phyloP scores from a whole-genome alignment of 2,797 vertebrate genomes.

The Artibeus jamaicensis region DNA sequence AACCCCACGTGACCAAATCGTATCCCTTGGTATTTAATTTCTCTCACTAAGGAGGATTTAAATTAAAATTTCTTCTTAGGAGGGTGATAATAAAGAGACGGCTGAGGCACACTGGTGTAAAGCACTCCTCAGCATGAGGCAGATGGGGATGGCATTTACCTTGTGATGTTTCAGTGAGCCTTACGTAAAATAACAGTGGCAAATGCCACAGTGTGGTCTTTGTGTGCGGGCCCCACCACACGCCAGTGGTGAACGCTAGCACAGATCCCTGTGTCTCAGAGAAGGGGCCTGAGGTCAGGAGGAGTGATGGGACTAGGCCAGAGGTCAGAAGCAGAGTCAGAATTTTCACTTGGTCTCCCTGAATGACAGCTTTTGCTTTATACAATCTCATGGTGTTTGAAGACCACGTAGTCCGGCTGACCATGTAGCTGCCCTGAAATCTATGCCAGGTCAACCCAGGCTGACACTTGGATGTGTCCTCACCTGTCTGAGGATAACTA shows the following conservation, averaged over 20 bases:
- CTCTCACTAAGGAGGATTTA: slow-evolving; percentile 15
- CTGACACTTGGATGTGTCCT: neutral
- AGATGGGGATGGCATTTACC: neutral
- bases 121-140: neutral
- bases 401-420: fast-evolving
- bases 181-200: neutral
- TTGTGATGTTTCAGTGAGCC: neutral
- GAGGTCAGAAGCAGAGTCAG: neutral
- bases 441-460: neutral
- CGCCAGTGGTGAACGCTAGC: fast-evolving
- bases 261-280: neutral
- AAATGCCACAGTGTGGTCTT: no score
- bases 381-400: fast-evolving
- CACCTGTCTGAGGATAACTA: neutral
- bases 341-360: no score
- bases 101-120: neutral
- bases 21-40: neutral
- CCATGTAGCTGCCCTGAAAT: neutral
- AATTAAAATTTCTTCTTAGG: slow-evolving; percentile 28
- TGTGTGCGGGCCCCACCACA: fast-evolving
- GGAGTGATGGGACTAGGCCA: neutral
- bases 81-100: neutral
- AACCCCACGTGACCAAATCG: neutral
- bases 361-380: neutral
- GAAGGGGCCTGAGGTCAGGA: neutral